These are phyloP conservation scores for Haemorhous mexicanus DNA, from an alignment of 2,113 vertebrate genomes.

Conservation along the genomic window DNA sequence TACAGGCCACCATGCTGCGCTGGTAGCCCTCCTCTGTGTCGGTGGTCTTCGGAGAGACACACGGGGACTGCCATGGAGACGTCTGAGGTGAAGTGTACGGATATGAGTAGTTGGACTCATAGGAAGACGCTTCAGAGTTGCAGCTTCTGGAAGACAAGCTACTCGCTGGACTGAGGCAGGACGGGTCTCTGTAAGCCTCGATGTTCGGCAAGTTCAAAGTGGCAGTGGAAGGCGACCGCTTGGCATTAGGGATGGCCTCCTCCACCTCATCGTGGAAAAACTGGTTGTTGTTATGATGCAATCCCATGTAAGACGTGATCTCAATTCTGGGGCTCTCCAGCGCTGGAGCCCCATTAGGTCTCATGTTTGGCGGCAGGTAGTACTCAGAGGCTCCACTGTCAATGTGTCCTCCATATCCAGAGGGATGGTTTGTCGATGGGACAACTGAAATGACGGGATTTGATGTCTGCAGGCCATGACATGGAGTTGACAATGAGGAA, in stretches of 20 bases:
- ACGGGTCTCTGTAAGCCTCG: constrained; percentile 91
- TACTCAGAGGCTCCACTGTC: constrained; percentile 80
- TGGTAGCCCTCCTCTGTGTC: constrained; percentile 79
- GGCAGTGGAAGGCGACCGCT: constrained; percentile 84
- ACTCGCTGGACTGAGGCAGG: constrained; percentile 92
- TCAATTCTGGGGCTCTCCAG: constrained; percentile 95
- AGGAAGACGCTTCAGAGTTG: constrained; percentile 94
- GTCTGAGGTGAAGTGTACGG: constrained; percentile 92
- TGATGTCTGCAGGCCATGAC: constrained; percentile 86
- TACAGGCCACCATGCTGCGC: constrained; percentile 84
- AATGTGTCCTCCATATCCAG: constrained; percentile 79
- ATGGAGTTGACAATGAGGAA: constrained; percentile 82
- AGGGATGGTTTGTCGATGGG: constrained; percentile 79
- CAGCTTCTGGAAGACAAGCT: constrained; percentile 96
- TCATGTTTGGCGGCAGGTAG: constrained; percentile 78
- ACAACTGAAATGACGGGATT: constrained; percentile 82
- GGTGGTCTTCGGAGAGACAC: constrained; percentile 89
- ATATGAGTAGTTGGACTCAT: constrained; percentile 92
- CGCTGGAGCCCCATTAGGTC: constrained; percentile 84
- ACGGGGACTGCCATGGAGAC: constrained; percentile 95
- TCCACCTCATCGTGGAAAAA: constrained; percentile 87
- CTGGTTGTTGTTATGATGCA: constrained; percentile 76
- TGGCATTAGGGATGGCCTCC: constrained; percentile 78
- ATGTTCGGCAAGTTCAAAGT: constrained; percentile 88
- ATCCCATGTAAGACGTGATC: constrained; percentile 89